phyloP scores from a whole-genome alignment of 2,888 invertebrate genomes.

The Aphodius sticticus region DNA sequence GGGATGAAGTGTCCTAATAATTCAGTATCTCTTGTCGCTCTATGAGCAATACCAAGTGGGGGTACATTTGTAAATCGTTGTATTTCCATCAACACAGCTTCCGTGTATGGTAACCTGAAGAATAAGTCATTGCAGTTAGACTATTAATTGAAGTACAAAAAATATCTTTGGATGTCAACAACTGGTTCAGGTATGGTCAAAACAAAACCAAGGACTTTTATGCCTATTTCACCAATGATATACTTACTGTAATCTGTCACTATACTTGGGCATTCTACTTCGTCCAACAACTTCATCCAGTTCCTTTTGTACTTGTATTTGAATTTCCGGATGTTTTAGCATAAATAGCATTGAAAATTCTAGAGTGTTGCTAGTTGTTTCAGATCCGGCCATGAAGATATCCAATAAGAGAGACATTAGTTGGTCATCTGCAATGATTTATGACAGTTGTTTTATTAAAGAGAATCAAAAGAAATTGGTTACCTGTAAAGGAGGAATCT shows the following conservation, averaged over 20 bases:
- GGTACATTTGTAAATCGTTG: conserved; percentile 63
- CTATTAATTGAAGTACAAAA: too few species aligned
- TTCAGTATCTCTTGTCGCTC: conserved; percentile 57
- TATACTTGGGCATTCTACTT: conserved; percentile 63
- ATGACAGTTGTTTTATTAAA: background rate
- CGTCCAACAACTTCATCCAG: conserved; percentile 68
- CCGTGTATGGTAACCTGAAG: conserved; percentile 58
- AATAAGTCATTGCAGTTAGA: background rate
- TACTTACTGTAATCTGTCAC: conserved; percentile 59
- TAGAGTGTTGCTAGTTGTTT: conserved; percentile 73
- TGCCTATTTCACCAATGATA: background rate
- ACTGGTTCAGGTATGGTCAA: too few species aligned
- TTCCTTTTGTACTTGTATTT: conserved; percentile 66
- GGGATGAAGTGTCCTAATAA: conserved; percentile 63
- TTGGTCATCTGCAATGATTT: conserved; percentile 52
- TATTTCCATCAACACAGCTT: conserved; percentile 62
- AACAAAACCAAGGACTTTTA: too few species aligned
- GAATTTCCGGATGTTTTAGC: conserved; percentile 66
- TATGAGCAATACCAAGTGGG: conserved; percentile 65
- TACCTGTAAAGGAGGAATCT: conserved; percentile 61
- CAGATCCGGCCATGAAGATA: conserved; percentile 74
- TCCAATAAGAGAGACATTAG: conserved; percentile 66
- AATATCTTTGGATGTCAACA: too few species aligned
- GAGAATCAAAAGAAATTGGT: conserved; percentile 15
- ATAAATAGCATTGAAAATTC: conserved; percentile 68